Evolutionary conservation across 2,113 vertebrate genomes (phyloP).

Genomic region (Fukomys damarensis): DNA sequence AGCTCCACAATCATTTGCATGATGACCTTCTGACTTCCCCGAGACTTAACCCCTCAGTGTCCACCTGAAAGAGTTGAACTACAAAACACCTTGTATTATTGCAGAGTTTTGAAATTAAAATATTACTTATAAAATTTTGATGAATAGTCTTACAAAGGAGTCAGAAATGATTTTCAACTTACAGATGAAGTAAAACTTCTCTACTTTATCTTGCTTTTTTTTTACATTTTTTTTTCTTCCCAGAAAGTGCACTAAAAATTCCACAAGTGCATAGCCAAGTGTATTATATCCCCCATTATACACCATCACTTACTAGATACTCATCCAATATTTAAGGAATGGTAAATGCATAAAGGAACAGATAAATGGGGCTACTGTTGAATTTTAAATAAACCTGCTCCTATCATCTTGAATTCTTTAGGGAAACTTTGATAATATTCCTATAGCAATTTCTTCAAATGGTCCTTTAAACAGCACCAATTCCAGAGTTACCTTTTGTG

Average conservation of each 20-base stretch:
- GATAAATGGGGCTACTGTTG: slow-evolving; percentile 10
- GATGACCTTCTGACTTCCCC: not conserved
- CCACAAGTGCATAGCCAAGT: not conserved
- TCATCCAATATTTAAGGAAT: slow-evolving; percentile 61
- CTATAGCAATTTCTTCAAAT: slow-evolving; percentile 9
- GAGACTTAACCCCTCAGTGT: not conserved
- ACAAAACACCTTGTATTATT: slow-evolving; percentile 13
- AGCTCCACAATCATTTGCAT: not conserved
- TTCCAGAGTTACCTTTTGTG: not conserved
- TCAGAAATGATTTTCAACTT: slow-evolving; percentile 13
- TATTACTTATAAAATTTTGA: not conserved
- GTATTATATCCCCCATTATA: not conserved
- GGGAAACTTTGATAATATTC: not conserved
- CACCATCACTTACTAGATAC: not conserved
- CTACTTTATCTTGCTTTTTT: not conserved
- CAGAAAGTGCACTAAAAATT: slow-evolving; percentile 21
- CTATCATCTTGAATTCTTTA: slow-evolving; percentile 30
- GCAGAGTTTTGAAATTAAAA: slow-evolving; percentile 25
- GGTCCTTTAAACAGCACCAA: not conserved
- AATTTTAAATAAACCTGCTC: not conserved
- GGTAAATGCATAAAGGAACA: not conserved
- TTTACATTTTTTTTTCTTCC: not conserved
- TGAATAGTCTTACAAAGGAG: slow-evolving; percentile 5
- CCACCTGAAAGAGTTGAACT: not conserved
- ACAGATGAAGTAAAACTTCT: not conserved